phyloP scores from a whole-genome alignment of 1,140 invertebrate species.

The Drosophila tsacasi region DNA sequence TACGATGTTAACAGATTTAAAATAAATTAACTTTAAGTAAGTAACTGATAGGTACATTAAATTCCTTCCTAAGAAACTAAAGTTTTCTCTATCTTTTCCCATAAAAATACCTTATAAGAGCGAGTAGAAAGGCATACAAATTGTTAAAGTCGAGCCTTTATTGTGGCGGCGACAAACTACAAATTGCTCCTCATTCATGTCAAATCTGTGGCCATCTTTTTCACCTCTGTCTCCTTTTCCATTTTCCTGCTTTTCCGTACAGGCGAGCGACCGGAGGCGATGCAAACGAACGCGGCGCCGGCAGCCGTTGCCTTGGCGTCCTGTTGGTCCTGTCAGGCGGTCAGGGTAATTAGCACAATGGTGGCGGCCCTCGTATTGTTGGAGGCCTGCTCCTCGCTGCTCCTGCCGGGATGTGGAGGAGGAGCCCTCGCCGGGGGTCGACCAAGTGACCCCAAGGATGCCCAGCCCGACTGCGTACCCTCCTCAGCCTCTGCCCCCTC shows the following conservation, averaged over 20 bases:
- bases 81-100: background rate
- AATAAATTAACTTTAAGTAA: too few relatives aligned
- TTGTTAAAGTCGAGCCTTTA: background rate
- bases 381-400: slow-evolving; percentile 71
- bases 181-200: slow-evolving; percentile 77
- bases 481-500: background rate
- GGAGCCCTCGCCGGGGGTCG: slow-evolving; percentile 1
- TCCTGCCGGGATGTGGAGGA: slow-evolving; percentile 46
- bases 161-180: slow-evolving; percentile 40
- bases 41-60: background rate
- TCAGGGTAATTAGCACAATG: slow-evolving; percentile 84
- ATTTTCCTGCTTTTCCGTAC: slow-evolving; percentile 46
- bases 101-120: background rate
- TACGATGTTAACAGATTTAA: too few relatives aligned
- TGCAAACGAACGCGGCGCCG: slow-evolving; percentile 84
- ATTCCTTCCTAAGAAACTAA: background rate
- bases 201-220: slow-evolving; percentile 44
- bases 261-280: slow-evolving; percentile 84
- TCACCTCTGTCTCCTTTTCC: slow-evolving; percentile 28
- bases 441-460: slow-evolving; percentile 33
- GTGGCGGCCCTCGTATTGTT: slow-evolving; percentile 78
- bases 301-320: slow-evolving; percentile 67
- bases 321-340: slow-evolving; percentile 73
- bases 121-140: background rate
- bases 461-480: background rate